Percentiles rank a stretch among this genome's conserved stretches.
Evolutionary conservation across 2,888 invertebrate species (phyloP).

Genomic region (Cactoblastis cactorum): DNA sequence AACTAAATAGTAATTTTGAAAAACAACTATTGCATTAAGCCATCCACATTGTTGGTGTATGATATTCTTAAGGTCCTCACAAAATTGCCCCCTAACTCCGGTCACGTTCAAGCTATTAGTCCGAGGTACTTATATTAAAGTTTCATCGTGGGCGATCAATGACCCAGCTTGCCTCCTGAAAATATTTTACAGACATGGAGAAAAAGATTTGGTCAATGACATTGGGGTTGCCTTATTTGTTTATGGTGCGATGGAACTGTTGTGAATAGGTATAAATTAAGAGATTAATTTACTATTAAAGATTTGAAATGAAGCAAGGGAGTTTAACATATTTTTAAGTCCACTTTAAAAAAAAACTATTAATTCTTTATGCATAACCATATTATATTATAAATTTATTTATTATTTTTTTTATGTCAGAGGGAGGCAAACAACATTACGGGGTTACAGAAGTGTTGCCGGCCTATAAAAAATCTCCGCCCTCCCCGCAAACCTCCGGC

Average conservation of each 20-base stretch:
- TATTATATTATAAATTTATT: too few species aligned
- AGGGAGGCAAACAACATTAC: too few species aligned
- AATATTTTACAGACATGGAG: slow-evolving; percentile 59
- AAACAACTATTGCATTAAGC: slow-evolving; percentile 29
- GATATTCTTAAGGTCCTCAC: slow-evolving; percentile 62
- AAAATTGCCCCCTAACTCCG: slow-evolving; percentile 62
- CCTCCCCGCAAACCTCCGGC: too few species aligned
- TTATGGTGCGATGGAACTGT: background rate
- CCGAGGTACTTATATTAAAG: slow-evolving; percentile 67
- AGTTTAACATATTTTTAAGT: too few species aligned
- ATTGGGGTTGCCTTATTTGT: background rate
- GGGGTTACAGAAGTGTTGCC: too few species aligned
- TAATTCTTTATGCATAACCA: too few species aligned
- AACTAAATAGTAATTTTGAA: background rate
- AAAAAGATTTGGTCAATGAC: slow-evolving; percentile 38
- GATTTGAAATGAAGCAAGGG: too few species aligned
- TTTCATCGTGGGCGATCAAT: slow-evolving; percentile 71
- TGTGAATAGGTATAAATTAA: background rate
- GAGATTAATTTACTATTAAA: too few species aligned
- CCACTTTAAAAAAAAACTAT: too few species aligned
- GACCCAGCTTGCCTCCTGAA: slow-evolving; percentile 54
- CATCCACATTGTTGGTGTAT: slow-evolving; percentile 64
- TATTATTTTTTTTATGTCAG: too few species aligned
- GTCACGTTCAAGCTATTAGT: slow-evolving; percentile 74
- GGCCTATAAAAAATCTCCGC: too few species aligned